phyloP scores from a whole-genome alignment of 2,888 invertebrate genomes.

The Bellardia bayeri region DNA sequence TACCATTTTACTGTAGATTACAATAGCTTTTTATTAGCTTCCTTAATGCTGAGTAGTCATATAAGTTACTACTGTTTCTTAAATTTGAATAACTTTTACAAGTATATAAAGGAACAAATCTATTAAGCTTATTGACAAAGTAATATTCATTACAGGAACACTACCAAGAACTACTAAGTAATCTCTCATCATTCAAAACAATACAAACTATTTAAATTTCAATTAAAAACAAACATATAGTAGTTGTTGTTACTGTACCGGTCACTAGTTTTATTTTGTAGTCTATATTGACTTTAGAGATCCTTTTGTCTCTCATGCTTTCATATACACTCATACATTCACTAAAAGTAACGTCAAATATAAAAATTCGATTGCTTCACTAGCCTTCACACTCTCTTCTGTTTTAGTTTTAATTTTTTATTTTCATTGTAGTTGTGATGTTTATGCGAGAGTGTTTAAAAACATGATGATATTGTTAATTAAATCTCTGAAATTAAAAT shows the following conservation, averaged over 20 bases:
- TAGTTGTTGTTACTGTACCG: slow-evolving; percentile 20
- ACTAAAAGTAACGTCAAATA: not conserved
- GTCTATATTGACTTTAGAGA: slow-evolving; percentile 61
- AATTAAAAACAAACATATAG: slow-evolving; percentile 67
- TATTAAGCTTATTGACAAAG: slow-evolving; percentile 10
- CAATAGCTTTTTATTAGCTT: no score
- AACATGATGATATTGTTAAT: slow-evolving; percentile 82
- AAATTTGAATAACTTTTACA: no score
- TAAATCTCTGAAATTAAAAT: slow-evolving; percentile 85
- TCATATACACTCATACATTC: no score
- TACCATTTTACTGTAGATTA: no score
- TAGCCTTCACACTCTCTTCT: not conserved
- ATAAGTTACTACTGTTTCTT: not conserved
- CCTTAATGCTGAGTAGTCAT: no score
- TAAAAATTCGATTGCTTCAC: not conserved
- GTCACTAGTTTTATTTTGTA: slow-evolving; percentile 42
- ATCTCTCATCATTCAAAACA: slow-evolving; percentile 44
- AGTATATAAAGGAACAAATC: not conserved
- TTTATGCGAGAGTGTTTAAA: slow-evolving; percentile 70
- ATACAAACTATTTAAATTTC: slow-evolving; percentile 67
- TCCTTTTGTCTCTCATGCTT: slow-evolving; percentile 48
- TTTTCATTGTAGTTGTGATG: slow-evolving; percentile 70
- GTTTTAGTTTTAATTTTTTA: slow-evolving; percentile 8
- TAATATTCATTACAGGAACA: not conserved
- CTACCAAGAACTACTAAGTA: not conserved